phyloP scores from a whole-genome alignment of 2,888 invertebrate genomes.

The Andrena chrysosceles region DNA sequence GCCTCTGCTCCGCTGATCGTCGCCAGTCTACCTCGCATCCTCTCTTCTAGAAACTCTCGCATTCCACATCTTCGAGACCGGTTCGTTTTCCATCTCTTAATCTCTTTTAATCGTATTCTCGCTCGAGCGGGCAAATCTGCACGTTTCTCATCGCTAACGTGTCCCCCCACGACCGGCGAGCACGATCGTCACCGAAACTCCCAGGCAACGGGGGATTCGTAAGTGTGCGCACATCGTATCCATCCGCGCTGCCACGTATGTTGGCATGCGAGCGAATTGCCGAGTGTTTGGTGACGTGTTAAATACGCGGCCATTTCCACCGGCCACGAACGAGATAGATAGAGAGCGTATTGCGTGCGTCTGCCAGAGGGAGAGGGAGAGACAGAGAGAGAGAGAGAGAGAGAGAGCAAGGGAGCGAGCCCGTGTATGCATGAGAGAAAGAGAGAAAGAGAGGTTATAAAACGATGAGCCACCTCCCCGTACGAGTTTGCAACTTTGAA shows the following conservation, averaged over 20 bases:
- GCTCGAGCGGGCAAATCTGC: neutral
- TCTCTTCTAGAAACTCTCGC: neutral
- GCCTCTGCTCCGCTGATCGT: neutral
- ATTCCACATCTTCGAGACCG: neutral
- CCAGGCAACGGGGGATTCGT: slow-evolving; percentile 19
- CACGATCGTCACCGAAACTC: slow-evolving; percentile 9
- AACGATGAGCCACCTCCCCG: slow-evolving; percentile 12
- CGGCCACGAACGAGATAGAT: slow-evolving; percentile 55
- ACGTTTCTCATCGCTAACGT: neutral
- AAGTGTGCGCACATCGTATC: slow-evolving; percentile 56
- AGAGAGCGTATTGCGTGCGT: slow-evolving; percentile 39
- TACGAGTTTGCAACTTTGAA: slow-evolving; percentile 13
- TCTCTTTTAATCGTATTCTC: slow-evolving; percentile 7
- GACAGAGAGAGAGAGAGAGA: slow-evolving; percentile 19
- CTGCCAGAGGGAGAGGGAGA: slow-evolving; percentile 4
- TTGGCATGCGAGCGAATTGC: slow-evolving; percentile 61
- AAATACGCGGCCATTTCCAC: slow-evolving; percentile 76
- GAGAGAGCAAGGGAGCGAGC: slow-evolving; percentile 8
- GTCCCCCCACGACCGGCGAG: slow-evolving; percentile 12
- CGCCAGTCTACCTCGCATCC: slow-evolving; percentile 2
- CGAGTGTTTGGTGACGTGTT: slow-evolving; percentile 79
- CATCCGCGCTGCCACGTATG: slow-evolving; percentile 63
- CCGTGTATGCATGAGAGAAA: neutral
- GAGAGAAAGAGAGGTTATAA: slow-evolving; percentile 7
- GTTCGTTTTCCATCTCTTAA: slow-evolving; percentile 6